phyloP scores from a whole-genome alignment of 2,888 invertebrate genomes.

The Trachelus stipa region DNA sequence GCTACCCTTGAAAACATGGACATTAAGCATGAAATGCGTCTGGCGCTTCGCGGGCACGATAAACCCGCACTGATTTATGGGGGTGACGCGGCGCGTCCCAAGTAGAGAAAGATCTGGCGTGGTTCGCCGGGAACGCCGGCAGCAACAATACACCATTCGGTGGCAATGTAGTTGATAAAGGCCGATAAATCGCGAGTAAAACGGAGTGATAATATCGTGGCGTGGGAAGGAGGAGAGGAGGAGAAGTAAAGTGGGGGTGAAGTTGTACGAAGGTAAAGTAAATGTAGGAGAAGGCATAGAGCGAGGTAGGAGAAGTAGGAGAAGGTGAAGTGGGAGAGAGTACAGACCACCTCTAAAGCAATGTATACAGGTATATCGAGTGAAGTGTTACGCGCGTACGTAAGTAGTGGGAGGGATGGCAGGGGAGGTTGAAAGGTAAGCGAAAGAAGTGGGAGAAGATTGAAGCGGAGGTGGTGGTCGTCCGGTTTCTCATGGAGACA shows the following conservation, averaged over 20 bases:
- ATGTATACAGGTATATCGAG: not conserved
- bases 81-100: constrained; percentile 34
- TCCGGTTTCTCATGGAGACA: constrained; percentile 8
- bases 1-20: constrained; percentile 3
- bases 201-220: constrained; percentile 61
- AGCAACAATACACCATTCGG: constrained; percentile 43
- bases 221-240: constrained; percentile 30
- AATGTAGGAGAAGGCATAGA: constrained; percentile 20
- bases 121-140: constrained; percentile 15
- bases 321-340: constrained; percentile 1
- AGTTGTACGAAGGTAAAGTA: not conserved
- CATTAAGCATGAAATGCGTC: constrained; percentile 8
- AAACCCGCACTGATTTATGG: constrained; percentile 38
- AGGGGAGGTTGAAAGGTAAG: constrained; percentile 25
- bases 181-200: constrained; percentile 63
- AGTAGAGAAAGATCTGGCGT: constrained; percentile 35
- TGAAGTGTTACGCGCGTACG: not conserved
- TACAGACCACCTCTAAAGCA: not conserved
- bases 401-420: constrained; percentile 25
- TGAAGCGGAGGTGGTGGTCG: constrained; percentile 56
- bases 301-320: constrained; percentile 16
- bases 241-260: constrained; percentile 14
- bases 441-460: constrained; percentile 40
- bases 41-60: constrained; percentile 1
- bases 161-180: constrained; percentile 61